These are phyloP conservation scores for Aporophyla nigra DNA, from an alignment of 2,888 invertebrate species.

Conservation along the genomic window DNA sequence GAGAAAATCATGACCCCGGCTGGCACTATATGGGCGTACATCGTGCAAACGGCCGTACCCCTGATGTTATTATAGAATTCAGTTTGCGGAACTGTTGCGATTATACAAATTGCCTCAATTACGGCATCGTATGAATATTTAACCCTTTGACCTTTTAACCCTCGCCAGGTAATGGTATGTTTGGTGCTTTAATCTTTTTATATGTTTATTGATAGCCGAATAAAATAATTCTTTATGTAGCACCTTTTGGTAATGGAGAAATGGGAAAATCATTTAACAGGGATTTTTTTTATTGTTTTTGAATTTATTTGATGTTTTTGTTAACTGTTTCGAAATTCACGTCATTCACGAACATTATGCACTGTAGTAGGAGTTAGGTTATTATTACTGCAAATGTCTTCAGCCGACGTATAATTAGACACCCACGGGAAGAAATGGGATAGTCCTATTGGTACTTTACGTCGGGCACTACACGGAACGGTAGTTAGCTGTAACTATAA, in stretches of 20 bases:
- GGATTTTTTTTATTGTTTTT: conserved; percentile 2
- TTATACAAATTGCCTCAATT: conserved; percentile 75
- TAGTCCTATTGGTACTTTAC: too few species aligned
- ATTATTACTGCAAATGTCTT: background rate
- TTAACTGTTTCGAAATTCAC: background rate
- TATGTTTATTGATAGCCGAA: conserved; percentile 59
- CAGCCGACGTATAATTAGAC: too few species aligned
- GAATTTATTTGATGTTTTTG: background rate
- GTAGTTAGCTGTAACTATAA: conserved; percentile 49
- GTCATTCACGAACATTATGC: background rate
- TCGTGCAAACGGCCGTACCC: conserved; percentile 50
- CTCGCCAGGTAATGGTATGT: conserved; percentile 55
- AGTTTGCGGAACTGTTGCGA: conserved; percentile 68
- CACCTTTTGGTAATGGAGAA: conserved; percentile 24
- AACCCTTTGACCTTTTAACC: conserved; percentile 68
- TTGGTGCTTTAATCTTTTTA: conserved; percentile 58
- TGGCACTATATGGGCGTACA: conserved; percentile 22
- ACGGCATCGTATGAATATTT: conserved; percentile 72
- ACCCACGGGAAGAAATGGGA: too few species aligned
- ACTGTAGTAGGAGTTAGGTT: background rate
- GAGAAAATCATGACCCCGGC: background rate
- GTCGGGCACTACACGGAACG: too few species aligned
- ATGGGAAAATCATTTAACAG: background rate
- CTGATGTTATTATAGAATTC: conserved; percentile 67
- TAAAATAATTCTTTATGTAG: conserved; percentile 44